Evolutionary conservation across 2,888 invertebrate genomes (phyloP), one percentile per base, ranked within the genome.

Genomic region (Deroplatys truncata): DNA sequence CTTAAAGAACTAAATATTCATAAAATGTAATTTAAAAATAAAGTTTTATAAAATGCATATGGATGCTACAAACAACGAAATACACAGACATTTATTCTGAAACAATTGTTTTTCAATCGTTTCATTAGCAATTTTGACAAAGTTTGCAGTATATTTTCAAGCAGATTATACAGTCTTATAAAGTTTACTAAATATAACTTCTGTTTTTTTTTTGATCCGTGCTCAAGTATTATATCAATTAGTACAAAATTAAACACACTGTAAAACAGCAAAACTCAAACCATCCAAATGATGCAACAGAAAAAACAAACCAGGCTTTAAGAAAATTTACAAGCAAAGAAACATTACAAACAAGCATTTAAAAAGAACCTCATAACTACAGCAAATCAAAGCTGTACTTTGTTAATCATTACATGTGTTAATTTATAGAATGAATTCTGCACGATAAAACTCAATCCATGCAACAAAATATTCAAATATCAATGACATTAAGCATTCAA

Each of bases 201-300:
- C 20, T 56, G 5, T 1, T 8, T 56, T 56, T 7, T 43, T 43
- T 43, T 43, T 2, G 13, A 43, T 43, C 43, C 43, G 7, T 72
- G 56, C 56, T 72, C 56, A 72, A 72, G 20, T 72, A 5, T 56
- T 56, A 72, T 72, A 72, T 72, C 20, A 3, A 25, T 72, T 72
- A 72, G 25, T 20, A 25, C 25, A 25, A 72, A 72, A 20, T 1
- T 4, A 25, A 20, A 72, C 56, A 72, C 7, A 72, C 25, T 72
- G 20, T 72, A 9, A 72, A 20, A 72, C 20, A 72, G 56, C 43
- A 89, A 9, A 56, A 43, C 84, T 85, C 72, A 90, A 89, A 89
- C 89, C 89, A 89, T 89, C 83, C 86, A 89, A 89, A 90, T 86
- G 86, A 82, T 82, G 86, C 84, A 89, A 90, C 88, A 89, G 84